Evolutionary conservation across 1,140 invertebrate genomes (phyloP).

Genomic region (Drosophila pseudoobscura): DNA sequence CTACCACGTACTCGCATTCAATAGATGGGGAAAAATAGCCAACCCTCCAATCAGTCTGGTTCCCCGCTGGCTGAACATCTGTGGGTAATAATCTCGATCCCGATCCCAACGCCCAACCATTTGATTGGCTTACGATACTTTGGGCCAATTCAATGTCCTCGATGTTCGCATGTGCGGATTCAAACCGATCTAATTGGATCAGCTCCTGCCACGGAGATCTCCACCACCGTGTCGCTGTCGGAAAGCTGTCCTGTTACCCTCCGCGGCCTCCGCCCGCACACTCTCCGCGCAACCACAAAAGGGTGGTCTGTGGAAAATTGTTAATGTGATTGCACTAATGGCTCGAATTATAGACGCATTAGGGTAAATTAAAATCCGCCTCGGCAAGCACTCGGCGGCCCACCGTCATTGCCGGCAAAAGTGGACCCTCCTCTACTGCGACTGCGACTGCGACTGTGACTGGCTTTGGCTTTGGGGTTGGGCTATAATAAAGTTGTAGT

Average conservation of each 20-base stretch:
- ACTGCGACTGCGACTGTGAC: not conserved
- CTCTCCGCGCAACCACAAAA: conserved; percentile 26
- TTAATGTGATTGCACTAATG: conserved; percentile 82
- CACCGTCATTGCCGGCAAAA: conserved; percentile 37
- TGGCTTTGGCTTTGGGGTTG: conserved; percentile 8
- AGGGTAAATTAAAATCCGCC: conserved; percentile 82
- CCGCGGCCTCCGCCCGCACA: not conserved
- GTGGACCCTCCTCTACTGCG: conserved; percentile 41
- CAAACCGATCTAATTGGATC: conserved; percentile 36
- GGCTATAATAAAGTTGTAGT: conserved; percentile 64
- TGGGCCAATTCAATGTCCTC: not conserved
- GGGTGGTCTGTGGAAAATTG: conserved; percentile 68
- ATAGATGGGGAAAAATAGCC: no score
- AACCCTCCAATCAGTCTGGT: no score
- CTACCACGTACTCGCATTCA: no score
- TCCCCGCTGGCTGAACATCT: conserved; percentile 22
- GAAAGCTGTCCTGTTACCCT: conserved; percentile 14
- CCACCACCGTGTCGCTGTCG: conserved; percentile 9
- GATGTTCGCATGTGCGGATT: conserved; percentile 34
- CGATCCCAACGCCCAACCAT: not conserved
- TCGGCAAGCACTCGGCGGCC: conserved; percentile 11
- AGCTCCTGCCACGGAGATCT: conserved; percentile 26
- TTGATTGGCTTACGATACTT: conserved; percentile 25
- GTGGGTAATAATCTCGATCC: conserved; percentile 16
- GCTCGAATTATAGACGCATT: conserved; percentile 82